Base-by-base conservation (phyloP, 2,888 invertebrate species). In the Cerceris ruficornis region DNA sequence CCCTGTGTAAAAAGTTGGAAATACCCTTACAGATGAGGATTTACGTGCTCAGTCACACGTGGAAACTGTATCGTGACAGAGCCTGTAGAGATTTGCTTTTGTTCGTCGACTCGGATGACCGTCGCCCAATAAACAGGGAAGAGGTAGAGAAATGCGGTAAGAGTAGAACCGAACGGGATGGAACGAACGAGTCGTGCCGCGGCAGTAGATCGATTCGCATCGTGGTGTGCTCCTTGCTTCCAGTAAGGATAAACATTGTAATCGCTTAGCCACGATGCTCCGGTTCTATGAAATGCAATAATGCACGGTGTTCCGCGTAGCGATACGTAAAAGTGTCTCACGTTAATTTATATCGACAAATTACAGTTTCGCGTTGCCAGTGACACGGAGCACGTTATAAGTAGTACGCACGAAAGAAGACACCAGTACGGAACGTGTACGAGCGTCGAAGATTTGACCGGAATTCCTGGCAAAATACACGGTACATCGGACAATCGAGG, bases 181-280 rank as follows among this genome's bases (percentile, higher is more conserved):
- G n/a, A 58, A 17, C 59, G 58, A 73, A 54, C 79, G 79, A 79
- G 79, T 79, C 79, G 79, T 41, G 64, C 68, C 69, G 64, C 55
- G 50, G 58, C 79, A 67, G 74, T 74, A 62, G 74, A 70, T 74
- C 79, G 62, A 70, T 74, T 7, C 69, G 17, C 67, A 59, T 49
- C 17, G 42, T 9, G 39, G 14, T 43, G 50, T 52, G 75, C 39
- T 57, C 39, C 46, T 17, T 59, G 28, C 2, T 11, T 2, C 28
- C 61, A 17, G 39, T 50, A 0, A 42, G n/a, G 17, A 43, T 55
- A 55, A 52, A n/a, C n/a, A n/a, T 52, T 14, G 8, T 17, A 55
- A 55, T 17, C 5, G 17, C 1, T 8, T 5, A 17, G 2, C 17
- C 0, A 7, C 17, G 7, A 17, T 55, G 55, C 11, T 52, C 17